A percentile compares a stretch with the other conserved stretches of the same genome.
phyloP scores from a whole-genome alignment of 2,113 vertebrate genomes.

The Notiomystis cincta region DNA sequence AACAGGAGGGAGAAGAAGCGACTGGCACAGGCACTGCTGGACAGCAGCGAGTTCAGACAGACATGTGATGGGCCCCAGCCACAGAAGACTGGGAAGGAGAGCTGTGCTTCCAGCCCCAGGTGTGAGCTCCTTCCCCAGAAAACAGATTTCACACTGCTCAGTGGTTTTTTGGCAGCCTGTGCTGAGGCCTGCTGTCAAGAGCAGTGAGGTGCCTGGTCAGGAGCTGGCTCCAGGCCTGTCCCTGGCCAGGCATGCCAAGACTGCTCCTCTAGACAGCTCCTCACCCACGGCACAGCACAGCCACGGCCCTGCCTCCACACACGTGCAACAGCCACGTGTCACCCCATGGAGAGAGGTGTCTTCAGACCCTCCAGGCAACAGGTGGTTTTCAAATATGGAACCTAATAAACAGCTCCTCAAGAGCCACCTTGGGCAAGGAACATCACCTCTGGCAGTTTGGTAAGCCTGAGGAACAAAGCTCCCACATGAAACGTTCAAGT shows the following conservation, averaged over 20 bases:
- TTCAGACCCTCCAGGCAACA: neutral
- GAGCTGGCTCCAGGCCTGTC: neutral
- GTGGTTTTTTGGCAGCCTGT: neutral
- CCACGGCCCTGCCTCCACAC: accelerated
- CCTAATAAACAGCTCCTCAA: neutral
- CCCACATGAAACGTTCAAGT: neutral
- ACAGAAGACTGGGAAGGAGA: neutral
- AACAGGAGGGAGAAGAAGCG: neutral
- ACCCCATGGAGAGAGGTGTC: accelerated
- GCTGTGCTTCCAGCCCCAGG: neutral
- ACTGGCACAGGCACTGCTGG: neutral
- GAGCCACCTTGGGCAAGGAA: neutral
- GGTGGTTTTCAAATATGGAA: neutral
- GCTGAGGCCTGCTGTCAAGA: neutral
- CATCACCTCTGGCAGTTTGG: neutral
- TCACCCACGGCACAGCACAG: accelerated
- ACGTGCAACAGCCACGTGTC: accelerated
- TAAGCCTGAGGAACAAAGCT: neutral
- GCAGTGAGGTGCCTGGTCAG: neutral
- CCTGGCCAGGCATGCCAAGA: neutral
- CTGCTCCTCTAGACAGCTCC: neutral
- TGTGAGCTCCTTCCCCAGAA: constrained; percentile 6
- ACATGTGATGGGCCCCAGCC: neutral
- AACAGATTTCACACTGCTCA: neutral
- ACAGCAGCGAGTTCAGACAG: neutral